Base-by-base conservation (phyloP, 1,140 invertebrate genomes). In the Pteromalus puparum region DNA sequence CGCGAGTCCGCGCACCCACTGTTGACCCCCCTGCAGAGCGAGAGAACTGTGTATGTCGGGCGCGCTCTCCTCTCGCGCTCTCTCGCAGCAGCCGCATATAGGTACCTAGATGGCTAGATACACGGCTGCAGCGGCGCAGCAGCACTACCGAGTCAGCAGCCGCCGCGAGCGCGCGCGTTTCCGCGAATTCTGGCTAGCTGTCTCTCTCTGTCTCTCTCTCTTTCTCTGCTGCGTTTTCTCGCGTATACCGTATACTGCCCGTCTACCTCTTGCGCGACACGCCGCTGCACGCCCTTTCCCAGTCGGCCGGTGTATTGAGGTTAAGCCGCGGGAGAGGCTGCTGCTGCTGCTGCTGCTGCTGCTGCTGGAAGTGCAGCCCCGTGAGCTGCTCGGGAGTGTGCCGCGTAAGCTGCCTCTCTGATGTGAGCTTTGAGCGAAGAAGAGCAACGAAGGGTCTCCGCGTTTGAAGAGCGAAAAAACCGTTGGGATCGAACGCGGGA, bases 1-100 rank as follows among this genome's bases (percentile, higher is more conserved):
- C 65, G n/a, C n/a, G 91, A 86, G 12, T 88, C 88, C 86, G 21
- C 86, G 76, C 15, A 83, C 75, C 30, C 86, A 28, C 87, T 81
- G 13, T 85, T 89, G 0, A 90, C 84, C 48, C 88, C 87, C 26
- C 88, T 77, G n/a, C 86, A 61, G 53, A 18, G 53, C 21, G 53
- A 61, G 53, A n/a, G 18, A 61, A 61, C 53, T 61, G 15, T 48
- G 15, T 48, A 48, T 48, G 53, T 61, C 53, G 53, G 53, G 53
- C 21, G 53, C 21, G 18, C 18, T 61, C 53, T 61, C 34, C 21
- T 26, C 26, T 42, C 61, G 34, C 61, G n/a, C 34, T 67, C 15
- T 30, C 18, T 68, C 75, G 10, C 10, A 4, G n/a, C 67, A 67
- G 72, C 18, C 34, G 28, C 53, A 67, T 34, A 82, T 53, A 82